Evolutionary conservation across 30 jellyfish, hydroid and myxozoan genomes (phyloP).

Genomic region (Aurelia aurita): DNA sequence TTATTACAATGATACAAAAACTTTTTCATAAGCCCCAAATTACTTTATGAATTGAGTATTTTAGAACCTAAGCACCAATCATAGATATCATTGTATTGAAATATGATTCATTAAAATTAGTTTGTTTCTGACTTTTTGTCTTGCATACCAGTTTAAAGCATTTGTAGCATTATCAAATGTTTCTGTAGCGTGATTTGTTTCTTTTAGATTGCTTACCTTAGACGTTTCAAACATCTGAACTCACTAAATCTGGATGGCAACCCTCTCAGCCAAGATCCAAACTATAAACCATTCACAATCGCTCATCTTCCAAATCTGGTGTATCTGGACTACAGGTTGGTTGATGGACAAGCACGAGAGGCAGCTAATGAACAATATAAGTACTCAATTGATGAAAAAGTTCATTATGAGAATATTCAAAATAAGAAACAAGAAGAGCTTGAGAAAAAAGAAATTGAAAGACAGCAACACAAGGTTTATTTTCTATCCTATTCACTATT

Average conservation of each 20-base stretch:
- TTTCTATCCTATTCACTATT: too few species aligned
- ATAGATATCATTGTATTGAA: too few species aligned
- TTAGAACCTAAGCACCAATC: too few species aligned
- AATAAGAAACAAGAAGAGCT: conserved; percentile 66
- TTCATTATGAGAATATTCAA: conserved; percentile 79
- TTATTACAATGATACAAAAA: too few species aligned
- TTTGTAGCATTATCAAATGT: not conserved
- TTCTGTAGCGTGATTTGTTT: not conserved
- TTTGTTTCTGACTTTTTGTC: too few species aligned
- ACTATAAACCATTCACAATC: conserved; percentile 72
- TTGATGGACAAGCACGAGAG: conserved; percentile 76
- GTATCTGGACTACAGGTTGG: conserved; percentile 83
- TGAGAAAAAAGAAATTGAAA: conserved; percentile 54
- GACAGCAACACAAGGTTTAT: conserved; percentile 64
- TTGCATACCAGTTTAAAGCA: not conserved
- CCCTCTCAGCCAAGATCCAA: conserved; percentile 83
- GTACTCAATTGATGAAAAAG: conserved; percentile 80
- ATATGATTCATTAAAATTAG: too few species aligned
- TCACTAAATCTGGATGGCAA: conserved; percentile 87
- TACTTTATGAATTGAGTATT: too few species aligned
- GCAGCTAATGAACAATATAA: conserved; percentile 82
- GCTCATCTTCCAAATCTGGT: conserved; percentile 89
- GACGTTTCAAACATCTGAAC: conserved; percentile 72
- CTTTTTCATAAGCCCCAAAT: too few species aligned
- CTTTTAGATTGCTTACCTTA: conserved; percentile 68